Evolutionary conservation across 2,888 invertebrate species (phyloP).

Genomic region (Craniophora ligustri): DNA sequence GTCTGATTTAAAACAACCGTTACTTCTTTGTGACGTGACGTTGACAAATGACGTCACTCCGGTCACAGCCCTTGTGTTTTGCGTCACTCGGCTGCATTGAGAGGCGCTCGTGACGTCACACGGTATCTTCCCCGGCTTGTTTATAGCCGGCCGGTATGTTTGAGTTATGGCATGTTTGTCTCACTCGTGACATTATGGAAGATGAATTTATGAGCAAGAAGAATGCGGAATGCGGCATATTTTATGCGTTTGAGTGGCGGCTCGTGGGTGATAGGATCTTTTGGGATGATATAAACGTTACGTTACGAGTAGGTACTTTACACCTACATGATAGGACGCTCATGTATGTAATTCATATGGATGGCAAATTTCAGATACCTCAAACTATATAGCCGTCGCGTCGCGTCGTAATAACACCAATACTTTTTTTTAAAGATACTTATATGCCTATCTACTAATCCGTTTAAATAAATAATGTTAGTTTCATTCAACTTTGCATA

Average conservation of each 20-base stretch:
- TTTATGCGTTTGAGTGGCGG: conserved; percentile 56
- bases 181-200: conserved; percentile 62
- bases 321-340: conserved; percentile 11
- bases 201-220: conserved; percentile 71
- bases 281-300: conserved; percentile 45
- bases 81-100: conserved; percentile 67
- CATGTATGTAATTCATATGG: too few species aligned
- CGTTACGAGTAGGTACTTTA: conserved; percentile 38
- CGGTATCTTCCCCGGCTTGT: conserved; percentile 69
- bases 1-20: conserved; percentile 75
- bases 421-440: too few species aligned
- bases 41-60: conserved; percentile 80
- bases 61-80: conserved; percentile 75
- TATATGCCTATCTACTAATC: too few species aligned
- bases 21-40: conserved; percentile 75
- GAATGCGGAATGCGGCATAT: conserved; percentile 57
- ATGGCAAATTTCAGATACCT: too few species aligned
- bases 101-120: conserved; percentile 58
- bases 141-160: conserved; percentile 68
- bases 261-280: conserved; percentile 50
- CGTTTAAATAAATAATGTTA: too few species aligned
- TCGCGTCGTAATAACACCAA: too few species aligned
- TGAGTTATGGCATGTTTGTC: conserved; percentile 77
- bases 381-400: too few species aligned
- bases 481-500: too few species aligned